Evolutionary conservation across 2,888 invertebrate species (phyloP).

Genomic region (Fragum fragum): DNA sequence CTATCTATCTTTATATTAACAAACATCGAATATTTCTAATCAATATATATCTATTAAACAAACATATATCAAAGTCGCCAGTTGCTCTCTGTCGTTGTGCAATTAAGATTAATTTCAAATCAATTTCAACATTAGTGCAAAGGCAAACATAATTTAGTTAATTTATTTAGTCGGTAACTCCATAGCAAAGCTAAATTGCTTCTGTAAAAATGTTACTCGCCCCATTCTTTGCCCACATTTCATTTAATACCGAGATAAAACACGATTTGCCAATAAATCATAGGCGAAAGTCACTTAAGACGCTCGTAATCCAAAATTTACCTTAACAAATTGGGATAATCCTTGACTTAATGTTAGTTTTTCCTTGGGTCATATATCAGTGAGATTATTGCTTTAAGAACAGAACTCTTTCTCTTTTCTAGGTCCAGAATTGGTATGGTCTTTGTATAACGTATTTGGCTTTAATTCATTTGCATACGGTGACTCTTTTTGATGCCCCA

Average conservation of each 20-base stretch:
- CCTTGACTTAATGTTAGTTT: slow-evolving; percentile 46
- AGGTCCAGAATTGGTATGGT: no score
- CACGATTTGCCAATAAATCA: slow-evolving; percentile 57
- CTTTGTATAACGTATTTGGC: no score
- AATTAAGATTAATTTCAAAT: slow-evolving; percentile 36
- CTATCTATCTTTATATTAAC: background rate
- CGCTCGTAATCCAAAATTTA: slow-evolving; percentile 59
- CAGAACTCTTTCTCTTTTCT: background rate
- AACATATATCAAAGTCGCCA: slow-evolving; percentile 28
- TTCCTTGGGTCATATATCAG: background rate
- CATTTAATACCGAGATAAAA: slow-evolving; percentile 44
- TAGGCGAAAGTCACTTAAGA: slow-evolving; percentile 42
- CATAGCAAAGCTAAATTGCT: slow-evolving; percentile 18
- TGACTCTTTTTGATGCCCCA: no score
- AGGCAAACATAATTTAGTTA: slow-evolving; percentile 32
- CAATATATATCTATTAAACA: slow-evolving; percentile 20
- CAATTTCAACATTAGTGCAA: slow-evolving; percentile 28
- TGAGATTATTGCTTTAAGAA: background rate
- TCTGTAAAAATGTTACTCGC: slow-evolving; percentile 20
- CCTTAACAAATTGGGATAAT: slow-evolving; percentile 61
- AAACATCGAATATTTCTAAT: background rate
- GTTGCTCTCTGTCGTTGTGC: slow-evolving; percentile 7
- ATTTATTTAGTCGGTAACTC: slow-evolving; percentile 33
- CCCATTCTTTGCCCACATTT: slow-evolving; percentile 25
- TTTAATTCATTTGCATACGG: no score